Evolutionary conservation across 2,113 vertebrate genomes (phyloP).

Genomic region (Chroicocephalus ridibundus): DNA sequence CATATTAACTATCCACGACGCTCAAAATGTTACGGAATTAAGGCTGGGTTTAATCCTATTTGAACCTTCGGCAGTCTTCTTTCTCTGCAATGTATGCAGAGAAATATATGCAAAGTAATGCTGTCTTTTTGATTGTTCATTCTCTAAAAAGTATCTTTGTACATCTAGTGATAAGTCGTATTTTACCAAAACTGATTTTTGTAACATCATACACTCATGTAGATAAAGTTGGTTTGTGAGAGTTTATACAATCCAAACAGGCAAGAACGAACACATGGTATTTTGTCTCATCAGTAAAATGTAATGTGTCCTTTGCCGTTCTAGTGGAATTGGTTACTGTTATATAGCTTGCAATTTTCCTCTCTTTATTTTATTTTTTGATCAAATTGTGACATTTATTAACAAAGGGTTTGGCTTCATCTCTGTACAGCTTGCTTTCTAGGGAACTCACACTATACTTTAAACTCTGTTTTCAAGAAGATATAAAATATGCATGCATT

Average conservation of each 20-base stretch:
- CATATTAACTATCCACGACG: background rate
- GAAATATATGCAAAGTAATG: background rate
- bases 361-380: background rate
- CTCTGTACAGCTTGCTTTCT: background rate
- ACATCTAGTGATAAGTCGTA: background rate
- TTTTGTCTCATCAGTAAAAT: background rate
- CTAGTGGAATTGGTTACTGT: background rate
- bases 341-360: background rate
- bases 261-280: background rate
- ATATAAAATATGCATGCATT: background rate
- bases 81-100: background rate
- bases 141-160: background rate
- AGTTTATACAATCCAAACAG: background rate
- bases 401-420: background rate
- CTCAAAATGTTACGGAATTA: background rate
- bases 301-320: background rate
- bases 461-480: background rate
- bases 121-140: background rate
- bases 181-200: background rate
- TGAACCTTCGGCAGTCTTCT: background rate
- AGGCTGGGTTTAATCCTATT: background rate
- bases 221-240: background rate
- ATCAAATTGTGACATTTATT: background rate
- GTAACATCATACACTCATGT: background rate
- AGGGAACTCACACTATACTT: background rate